Percentiles rank a stretch among this genome's conserved stretches.
These are phyloP conservation scores for Semnornis frantzii DNA, from an alignment of 2,113 vertebrate species.

Conservation along the genomic window DNA sequence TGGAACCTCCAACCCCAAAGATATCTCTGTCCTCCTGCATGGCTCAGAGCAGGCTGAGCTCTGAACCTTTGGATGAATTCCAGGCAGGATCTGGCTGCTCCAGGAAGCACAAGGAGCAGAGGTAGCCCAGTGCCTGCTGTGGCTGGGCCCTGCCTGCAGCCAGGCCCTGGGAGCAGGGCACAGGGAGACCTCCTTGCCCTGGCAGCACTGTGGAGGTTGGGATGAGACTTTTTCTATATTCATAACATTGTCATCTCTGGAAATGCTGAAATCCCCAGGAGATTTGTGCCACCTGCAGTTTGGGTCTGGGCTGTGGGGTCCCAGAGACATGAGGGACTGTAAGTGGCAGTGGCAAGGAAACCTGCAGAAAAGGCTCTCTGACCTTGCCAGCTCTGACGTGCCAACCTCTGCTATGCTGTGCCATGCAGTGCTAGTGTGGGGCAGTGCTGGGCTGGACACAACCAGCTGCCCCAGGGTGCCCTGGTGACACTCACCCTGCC, in stretches of 20 bases:
- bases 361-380: not conserved
- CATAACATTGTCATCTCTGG: not conserved
- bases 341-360: not conserved
- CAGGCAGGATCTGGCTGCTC: accelerated
- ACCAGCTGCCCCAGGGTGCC: not conserved
- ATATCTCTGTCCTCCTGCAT: accelerated
- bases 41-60: not conserved
- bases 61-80: not conserved
- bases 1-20: too few relatives aligned
- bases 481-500: accelerated
- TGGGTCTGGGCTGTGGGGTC: not conserved
- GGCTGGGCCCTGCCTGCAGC: accelerated
- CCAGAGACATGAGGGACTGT: not conserved
- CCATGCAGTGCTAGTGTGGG: not conserved
- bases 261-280: not conserved
- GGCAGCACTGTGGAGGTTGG: accelerated
- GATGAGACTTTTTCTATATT: not conserved
- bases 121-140: accelerated
- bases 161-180: accelerated
- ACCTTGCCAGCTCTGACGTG: not conserved
- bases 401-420: not conserved
- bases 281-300: not conserved
- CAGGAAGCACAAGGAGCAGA: not conserved
- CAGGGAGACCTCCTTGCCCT: not conserved
- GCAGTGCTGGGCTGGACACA: not conserved